Conservation (phyloP, 2,113 vertebrate genomes). For the Tapirus terrestris region DNA sequence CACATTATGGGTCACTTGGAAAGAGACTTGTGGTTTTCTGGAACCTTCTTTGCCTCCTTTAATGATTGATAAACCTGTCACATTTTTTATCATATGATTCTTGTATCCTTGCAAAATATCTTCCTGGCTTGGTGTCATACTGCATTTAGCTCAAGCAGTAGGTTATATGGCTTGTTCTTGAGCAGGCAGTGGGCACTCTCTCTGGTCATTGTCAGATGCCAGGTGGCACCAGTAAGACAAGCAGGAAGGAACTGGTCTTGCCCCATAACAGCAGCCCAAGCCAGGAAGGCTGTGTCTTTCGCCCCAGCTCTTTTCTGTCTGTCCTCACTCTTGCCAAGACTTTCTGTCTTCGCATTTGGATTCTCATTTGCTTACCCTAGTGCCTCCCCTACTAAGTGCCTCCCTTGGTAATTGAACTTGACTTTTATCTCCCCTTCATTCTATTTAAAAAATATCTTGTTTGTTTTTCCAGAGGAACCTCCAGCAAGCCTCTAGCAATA, state of each 20-base stretch:
- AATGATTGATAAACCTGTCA: neutral
- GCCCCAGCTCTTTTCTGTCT: neutral
- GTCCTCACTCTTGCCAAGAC: neutral
- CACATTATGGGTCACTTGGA: neutral
- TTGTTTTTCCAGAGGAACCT: neutral
- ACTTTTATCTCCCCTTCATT: constrained; percentile 18
- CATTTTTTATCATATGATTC: neutral
- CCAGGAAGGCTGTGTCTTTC: neutral
- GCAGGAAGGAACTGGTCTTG: constrained; percentile 45
- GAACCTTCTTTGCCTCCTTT: neutral
- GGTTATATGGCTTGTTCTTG: neutral
- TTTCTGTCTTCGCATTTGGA: neutral
- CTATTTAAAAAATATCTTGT: neutral
- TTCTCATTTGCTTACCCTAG: neutral
- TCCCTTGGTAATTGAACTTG: neutral
- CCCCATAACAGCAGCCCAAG: neutral
- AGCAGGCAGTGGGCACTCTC: neutral
- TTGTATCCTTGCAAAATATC: neutral
- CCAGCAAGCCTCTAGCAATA: neutral
- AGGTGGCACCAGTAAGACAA: constrained; percentile 32
- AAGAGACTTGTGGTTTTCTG: neutral
- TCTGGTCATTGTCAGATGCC: neutral
- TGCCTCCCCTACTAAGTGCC: neutral
- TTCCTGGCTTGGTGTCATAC: neutral
- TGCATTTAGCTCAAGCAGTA: neutral